Base-by-base conservation (phyloP, 1,140 invertebrate genomes). In the Dryas iulia region DNA sequence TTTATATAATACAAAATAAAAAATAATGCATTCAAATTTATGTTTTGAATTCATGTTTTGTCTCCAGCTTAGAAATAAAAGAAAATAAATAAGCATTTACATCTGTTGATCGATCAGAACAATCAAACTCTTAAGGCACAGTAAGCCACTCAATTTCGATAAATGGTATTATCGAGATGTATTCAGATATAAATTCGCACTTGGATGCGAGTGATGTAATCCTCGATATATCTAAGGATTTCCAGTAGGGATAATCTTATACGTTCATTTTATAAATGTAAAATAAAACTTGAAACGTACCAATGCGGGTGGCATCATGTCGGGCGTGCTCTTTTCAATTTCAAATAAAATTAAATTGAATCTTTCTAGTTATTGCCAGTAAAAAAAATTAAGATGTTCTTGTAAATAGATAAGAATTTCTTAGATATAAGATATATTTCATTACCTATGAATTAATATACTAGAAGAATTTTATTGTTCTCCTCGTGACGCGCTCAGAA, bases 261-360 rank as follows among this genome's bases (percentile, higher is more conserved):
- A 47, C 39, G 39, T 47, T 47, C 39, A 47, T 47, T 47, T 47
- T 47, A 14, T 47, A 47, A 47, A 47, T 18, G 39, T 47, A 47
- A 47, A 47, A 47, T 47, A 47, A 47, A 47, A 47, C 39, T 47
- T 6, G 39, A 21, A 47, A 47, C n/a, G 7, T 47, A 21, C 14
- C 39, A 47, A 47, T 47, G 18, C 39, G 39, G 14, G 14, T 18
- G 1, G 6, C 18, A 10, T 47, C 14, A 21, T 3, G 39, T 47
- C 39, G 39, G 18, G 39, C 33, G 14, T 39, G 35, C 35, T 47
- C 14, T 21, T 47, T 47, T 47, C 14, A 47, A 47, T 21, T 47
- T 47, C 14, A 21, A 47, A 21, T 47, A 47, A 47, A 47, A 14
- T 47, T 47, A 47, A 47, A 21, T 47, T 18, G 39, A 47, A 47